phyloP scores from a whole-genome alignment of 2,888 invertebrate species.

The Cacoxenus indagator region DNA sequence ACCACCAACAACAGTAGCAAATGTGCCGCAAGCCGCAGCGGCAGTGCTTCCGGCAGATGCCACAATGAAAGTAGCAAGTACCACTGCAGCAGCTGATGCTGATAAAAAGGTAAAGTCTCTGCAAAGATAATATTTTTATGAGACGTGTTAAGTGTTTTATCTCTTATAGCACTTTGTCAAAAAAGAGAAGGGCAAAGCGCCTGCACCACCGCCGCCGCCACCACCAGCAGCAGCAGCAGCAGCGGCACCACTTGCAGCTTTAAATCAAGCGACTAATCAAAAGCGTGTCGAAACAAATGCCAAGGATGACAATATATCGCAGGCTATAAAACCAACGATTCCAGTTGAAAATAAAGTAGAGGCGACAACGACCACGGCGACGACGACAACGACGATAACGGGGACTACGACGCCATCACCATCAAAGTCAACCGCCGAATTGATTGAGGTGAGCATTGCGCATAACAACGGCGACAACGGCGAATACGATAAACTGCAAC shows the following conservation, averaged over 20 bases:
- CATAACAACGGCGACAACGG: constrained; percentile 46
- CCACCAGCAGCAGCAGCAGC: not conserved
- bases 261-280: constrained; percentile 24
- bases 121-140: not conserved
- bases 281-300: too few relatives aligned
- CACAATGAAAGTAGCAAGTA: constrained; percentile 33
- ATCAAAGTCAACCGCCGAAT: constrained; percentile 31
- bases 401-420: not conserved
- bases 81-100: constrained; percentile 51
- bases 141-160: not conserved
- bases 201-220: constrained; percentile 72
- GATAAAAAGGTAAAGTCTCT: constrained; percentile 66
- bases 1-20: constrained; percentile 47
- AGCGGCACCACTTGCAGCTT: not conserved
- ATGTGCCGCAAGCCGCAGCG: constrained; percentile 52
- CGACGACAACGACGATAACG: not conserved
- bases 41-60: constrained; percentile 32
- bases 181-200: constrained; percentile 88
- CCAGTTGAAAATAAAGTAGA: not conserved
- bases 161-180: constrained; percentile 73
- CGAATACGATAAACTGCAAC: constrained; percentile 48
- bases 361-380: too few relatives aligned
- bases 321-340: constrained; percentile 40
- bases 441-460: constrained; percentile 54
- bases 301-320: constrained; percentile 39